Base-by-base conservation (phyloP, 2,797 vertebrate genomes). In the Acanthopagrus latus region DNA sequence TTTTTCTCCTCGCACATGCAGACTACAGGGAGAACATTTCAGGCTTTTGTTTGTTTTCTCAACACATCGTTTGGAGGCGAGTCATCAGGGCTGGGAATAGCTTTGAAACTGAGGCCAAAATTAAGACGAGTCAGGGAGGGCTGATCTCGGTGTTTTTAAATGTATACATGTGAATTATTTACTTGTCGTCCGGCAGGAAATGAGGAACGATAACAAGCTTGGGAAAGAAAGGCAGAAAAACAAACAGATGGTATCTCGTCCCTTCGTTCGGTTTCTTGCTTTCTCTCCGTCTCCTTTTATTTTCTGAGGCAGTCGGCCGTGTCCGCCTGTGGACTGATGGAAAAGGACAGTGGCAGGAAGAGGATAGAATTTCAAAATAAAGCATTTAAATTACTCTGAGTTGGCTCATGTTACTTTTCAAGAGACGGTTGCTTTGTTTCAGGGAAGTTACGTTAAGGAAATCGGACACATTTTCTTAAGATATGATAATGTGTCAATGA, bases 201-300 rank as follows among this genome's bases (percentile, higher is more conserved):
- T 93, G 92, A 91, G 87, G 64, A 92, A 92, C 74, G 89, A 93
- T 93, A 94, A 93, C 91, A 93, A 93, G 93, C 92, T 93, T 93
- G 92, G 93, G 94, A 94, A 93, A 92, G 85, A 92, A 93, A 92
- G 90, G 83, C 83, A 86, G 83, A 90, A 91, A 92, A 94, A 94
- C 91, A 94, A 93, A 92, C 90, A 92, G 89, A 91, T 90, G 74
- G 25, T 91, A 93, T 93, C 90, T 78, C 63, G 13, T 46, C 55
- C 59, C 68, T 73, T 66, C 14, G 23, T 79, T 85, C 29, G 46
- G 46, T 76, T 91, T 88, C 46, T 78, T 64, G 46, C 43, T 70
- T 80, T 87, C 59, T 23, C 43, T 76, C 52, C 14, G 82, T 71
- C 51, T 85, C 43, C 41, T 86, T 75, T 33, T 76, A 47, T 72